phyloP scores from a whole-genome alignment of 2,888 invertebrate genomes.

The Pristionchus japonicus region DNA sequence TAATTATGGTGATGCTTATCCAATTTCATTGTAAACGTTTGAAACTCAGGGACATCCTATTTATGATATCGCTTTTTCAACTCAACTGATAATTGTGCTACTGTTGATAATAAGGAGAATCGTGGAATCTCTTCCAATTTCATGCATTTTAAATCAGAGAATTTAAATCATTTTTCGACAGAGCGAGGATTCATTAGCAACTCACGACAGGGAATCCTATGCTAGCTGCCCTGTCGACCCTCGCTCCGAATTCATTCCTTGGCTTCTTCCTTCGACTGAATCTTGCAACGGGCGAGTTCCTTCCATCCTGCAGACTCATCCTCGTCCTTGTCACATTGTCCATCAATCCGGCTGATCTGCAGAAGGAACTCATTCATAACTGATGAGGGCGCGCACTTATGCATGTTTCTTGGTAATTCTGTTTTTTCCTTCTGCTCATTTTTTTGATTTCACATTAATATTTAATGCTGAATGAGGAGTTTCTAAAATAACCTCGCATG shows the following conservation, averaged over 20 bases:
- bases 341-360: neutral
- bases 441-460: too few species aligned
- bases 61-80: too few species aligned
- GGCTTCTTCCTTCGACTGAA: conserved; percentile 30
- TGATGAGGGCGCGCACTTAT: neutral
- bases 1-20: too few species aligned
- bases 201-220: conserved; percentile 69
- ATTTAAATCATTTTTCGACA: too few species aligned
- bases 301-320: conserved; percentile 9
- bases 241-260: conserved; percentile 67
- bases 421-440: too few species aligned
- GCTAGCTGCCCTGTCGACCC: conserved; percentile 68
- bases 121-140: too few species aligned
- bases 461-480: too few species aligned
- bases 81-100: too few species aligned
- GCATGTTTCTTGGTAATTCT: neutral
- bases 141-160: too few species aligned
- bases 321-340: conserved; percentile 13
- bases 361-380: neutral
- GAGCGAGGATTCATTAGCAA: too few species aligned
- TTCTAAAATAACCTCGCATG: conserved; percentile 14
- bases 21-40: neutral
- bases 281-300: neutral
- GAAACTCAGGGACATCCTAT: too few species aligned
- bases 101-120: too few species aligned